These are phyloP conservation scores for Drosophila auraria DNA, from an alignment of 1,140 invertebrate genomes.

Conservation along the genomic window DNA sequence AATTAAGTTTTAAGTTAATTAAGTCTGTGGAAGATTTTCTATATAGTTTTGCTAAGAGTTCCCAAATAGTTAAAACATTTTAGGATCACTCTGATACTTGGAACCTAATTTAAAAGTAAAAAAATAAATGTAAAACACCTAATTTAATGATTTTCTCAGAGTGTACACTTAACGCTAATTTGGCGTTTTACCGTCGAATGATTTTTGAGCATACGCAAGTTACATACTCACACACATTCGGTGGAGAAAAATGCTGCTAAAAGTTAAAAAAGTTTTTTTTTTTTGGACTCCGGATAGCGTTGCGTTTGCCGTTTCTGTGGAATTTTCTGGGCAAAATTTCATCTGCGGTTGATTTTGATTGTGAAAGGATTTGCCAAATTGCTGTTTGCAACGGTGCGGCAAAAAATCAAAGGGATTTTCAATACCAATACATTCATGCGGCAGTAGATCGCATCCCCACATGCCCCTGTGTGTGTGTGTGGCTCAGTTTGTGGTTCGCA, in stretches of 20 bases:
- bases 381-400: slow-evolving; percentile 80
- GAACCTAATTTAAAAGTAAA: not conserved
- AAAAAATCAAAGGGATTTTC: slow-evolving; percentile 82
- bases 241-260: slow-evolving; percentile 28
- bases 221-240: slow-evolving; percentile 17
- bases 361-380: slow-evolving; percentile 85
- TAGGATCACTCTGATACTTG: too few relatives aligned
- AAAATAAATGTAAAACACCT: not conserved
- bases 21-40: too few relatives aligned
- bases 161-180: slow-evolving; percentile 77
- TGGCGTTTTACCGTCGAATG: slow-evolving; percentile 76
- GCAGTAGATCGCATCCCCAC: slow-evolving; percentile 34
- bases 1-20: too few relatives aligned
- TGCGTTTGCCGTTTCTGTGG: slow-evolving; percentile 46
- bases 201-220: slow-evolving; percentile 58
- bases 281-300: slow-evolving; percentile 48
- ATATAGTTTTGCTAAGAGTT: too few relatives aligned
- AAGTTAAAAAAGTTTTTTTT: slow-evolving; percentile 36
- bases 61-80: too few relatives aligned
- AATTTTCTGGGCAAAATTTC: slow-evolving; percentile 78
- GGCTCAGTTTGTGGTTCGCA: slow-evolving; percentile 70
- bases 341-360: slow-evolving; percentile 85
- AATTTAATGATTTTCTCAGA: not conserved
- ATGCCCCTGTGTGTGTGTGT: slow-evolving; percentile 37
- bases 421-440: slow-evolving; percentile 74